Evolutionary conservation across 2,113 vertebrate species (phyloP).

Genomic region (Barbus barbus): DNA sequence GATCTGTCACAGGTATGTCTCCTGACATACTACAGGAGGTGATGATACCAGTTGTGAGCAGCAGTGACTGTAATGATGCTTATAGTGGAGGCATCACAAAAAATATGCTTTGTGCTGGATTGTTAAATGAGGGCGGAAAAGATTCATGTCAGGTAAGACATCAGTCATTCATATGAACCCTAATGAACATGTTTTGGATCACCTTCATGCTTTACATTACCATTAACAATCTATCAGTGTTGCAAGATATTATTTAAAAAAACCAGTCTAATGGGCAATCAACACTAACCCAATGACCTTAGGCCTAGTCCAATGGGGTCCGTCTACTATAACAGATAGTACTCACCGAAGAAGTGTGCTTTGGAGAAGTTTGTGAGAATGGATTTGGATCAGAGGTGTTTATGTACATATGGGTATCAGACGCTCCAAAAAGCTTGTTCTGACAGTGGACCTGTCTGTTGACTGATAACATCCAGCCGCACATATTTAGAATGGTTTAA

Average conservation of each 20-base stretch:
- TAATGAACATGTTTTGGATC: background rate
- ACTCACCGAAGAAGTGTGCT: too few relatives aligned
- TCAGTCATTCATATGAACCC: background rate
- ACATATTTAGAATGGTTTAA: too few relatives aligned
- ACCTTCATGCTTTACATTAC: background rate
- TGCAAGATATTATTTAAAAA: too few relatives aligned
- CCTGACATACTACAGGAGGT: constrained; percentile 70
- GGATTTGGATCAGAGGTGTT: too few relatives aligned
- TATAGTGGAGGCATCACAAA: constrained; percentile 56
- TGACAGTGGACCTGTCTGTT: too few relatives aligned
- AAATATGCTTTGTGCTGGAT: constrained; percentile 52
- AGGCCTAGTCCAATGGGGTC: too few relatives aligned
- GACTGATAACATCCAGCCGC: too few relatives aligned
- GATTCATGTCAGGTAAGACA: constrained; percentile 63
- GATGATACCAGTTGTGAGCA: constrained; percentile 55
- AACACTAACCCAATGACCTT: background rate
- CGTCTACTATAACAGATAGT: too few relatives aligned
- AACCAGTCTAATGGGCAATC: background rate
- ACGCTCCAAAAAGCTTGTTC: too few relatives aligned
- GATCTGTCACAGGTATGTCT: constrained; percentile 41
- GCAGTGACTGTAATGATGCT: constrained; percentile 40
- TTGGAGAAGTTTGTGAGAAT: too few relatives aligned
- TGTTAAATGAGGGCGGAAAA: constrained; percentile 62
- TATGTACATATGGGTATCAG: too few relatives aligned
- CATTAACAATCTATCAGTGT: background rate